phyloP scores from a whole-genome alignment of 2,888 invertebrate genomes.

The Stomorhina lunata region DNA sequence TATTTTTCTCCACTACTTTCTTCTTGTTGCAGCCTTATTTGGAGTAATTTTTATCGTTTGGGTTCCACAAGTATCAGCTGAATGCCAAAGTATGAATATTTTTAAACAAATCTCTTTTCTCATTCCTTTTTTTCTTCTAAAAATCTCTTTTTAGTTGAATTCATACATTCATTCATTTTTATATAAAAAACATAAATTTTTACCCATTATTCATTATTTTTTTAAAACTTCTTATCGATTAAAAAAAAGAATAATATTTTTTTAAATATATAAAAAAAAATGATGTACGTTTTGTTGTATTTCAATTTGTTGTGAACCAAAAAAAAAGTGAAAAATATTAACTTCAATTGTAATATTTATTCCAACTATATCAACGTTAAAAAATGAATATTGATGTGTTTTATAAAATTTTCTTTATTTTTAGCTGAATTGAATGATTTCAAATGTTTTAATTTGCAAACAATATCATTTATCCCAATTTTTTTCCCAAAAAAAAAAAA shows the following conservation, averaged over 20 bases:
- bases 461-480: background rate
- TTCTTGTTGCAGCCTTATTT: constrained; percentile 79
- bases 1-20: constrained; percentile 71
- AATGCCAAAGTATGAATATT: constrained; percentile 83
- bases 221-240: constrained; percentile 36
- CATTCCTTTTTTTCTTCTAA: constrained; percentile 23
- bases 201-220: constrained; percentile 61
- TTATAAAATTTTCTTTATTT: constrained; percentile 40
- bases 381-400: constrained; percentile 33
- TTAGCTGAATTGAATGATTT: constrained; percentile 50
- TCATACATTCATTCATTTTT: too few species aligned
- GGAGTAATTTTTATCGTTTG: constrained; percentile 80
- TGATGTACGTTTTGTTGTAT: constrained; percentile 49
- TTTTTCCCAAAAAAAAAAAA: constrained; percentile 1
- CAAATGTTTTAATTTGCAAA: constrained; percentile 40
- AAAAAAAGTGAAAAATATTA: constrained; percentile 49
- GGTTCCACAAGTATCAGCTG: constrained; percentile 81
- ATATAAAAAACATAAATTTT: too few species aligned
- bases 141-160: constrained; percentile 55
- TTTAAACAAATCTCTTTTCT: constrained; percentile 45
- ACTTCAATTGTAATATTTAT: constrained; percentile 66
- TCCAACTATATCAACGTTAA: background rate
- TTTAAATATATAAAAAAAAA: constrained; percentile 44
- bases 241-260: constrained; percentile 67
- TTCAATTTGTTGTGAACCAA: constrained; percentile 36